phyloP scores from a whole-genome alignment of 2,888 invertebrate genomes.

The Cantharis rufa region DNA sequence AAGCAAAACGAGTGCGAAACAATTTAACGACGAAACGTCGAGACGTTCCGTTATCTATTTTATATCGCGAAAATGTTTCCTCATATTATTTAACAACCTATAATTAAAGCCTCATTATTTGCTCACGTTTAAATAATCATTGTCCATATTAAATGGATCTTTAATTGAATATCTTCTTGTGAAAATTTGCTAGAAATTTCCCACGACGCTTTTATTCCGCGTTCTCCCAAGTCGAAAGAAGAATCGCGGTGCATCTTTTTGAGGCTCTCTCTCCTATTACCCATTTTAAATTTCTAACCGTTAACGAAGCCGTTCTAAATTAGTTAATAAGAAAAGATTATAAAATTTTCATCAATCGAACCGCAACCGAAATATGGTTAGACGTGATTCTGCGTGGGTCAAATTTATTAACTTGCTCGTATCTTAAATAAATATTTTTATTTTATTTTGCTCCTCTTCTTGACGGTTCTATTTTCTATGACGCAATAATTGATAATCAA shows the following conservation, averaged over 20 bases:
- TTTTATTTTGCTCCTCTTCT: neutral
- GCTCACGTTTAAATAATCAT: conserved; percentile 18
- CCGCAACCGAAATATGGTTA: neutral
- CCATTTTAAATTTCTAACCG: neutral
- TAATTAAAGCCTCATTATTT: conserved; percentile 20
- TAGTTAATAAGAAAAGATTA: neutral
- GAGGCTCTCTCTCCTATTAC: neutral
- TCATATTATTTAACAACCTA: neutral
- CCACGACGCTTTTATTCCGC: neutral
- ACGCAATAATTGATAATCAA: neutral
- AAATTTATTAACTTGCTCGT: neutral
- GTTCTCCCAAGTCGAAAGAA: neutral
- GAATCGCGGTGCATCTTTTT: conserved; percentile 1
- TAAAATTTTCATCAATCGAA: conserved; percentile 2
- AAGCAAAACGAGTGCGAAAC: neutral
- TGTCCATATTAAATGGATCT: conserved; percentile 22
- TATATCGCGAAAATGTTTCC: neutral
- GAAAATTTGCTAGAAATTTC: neutral
- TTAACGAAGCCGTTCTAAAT: neutral
- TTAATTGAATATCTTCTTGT: conserved; percentile 20
- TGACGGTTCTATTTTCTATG: neutral
- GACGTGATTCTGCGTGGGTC: neutral
- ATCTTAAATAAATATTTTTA: neutral
- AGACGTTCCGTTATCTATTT: neutral
- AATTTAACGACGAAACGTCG: neutral